phyloP scores from a whole-genome alignment of 2,113 vertebrate species.

The Silurus asotus region DNA sequence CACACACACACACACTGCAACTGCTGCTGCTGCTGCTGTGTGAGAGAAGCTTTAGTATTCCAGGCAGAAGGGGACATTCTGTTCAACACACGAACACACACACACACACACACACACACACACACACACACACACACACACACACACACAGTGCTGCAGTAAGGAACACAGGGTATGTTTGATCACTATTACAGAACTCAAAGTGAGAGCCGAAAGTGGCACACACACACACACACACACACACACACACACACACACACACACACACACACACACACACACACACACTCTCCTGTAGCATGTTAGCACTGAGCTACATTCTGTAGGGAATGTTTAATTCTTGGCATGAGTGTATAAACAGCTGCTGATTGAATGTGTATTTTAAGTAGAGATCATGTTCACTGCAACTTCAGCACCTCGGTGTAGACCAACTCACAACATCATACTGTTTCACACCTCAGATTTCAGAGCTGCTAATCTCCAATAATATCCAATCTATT shows the following conservation, averaged over 20 bases:
- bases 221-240: too few species aligned
- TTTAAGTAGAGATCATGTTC: neutral
- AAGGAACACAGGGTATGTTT: slow-evolving; percentile 56
- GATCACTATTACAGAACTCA: slow-evolving; percentile 54
- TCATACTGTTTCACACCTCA: too few species aligned
- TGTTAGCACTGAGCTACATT: neutral
- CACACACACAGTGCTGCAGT: slow-evolving; percentile 56
- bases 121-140: slow-evolving; percentile 31
- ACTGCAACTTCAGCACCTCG: too few species aligned
- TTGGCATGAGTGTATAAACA: neutral
- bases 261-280: too few species aligned
- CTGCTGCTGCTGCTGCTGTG: slow-evolving; percentile 19
- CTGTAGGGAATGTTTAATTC: neutral
- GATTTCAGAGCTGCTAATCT: neutral
- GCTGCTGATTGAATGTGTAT: neutral
- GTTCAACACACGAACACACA: slow-evolving; percentile 30
- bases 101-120: slow-evolving; percentile 43
- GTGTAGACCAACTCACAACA: too few species aligned
- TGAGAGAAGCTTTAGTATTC: slow-evolving; percentile 52
- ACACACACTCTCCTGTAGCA: too few species aligned
- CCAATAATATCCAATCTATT: too few species aligned
- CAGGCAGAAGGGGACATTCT: slow-evolving; percentile 56
- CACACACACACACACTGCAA: slow-evolving; percentile 27
- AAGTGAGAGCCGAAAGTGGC: neutral
- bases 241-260: too few species aligned